Evolutionary conservation across 2,888 invertebrate species (phyloP), one percentile per base, ranked within the genome.

Genomic region (Branchipolynoe longqiensis): DNA sequence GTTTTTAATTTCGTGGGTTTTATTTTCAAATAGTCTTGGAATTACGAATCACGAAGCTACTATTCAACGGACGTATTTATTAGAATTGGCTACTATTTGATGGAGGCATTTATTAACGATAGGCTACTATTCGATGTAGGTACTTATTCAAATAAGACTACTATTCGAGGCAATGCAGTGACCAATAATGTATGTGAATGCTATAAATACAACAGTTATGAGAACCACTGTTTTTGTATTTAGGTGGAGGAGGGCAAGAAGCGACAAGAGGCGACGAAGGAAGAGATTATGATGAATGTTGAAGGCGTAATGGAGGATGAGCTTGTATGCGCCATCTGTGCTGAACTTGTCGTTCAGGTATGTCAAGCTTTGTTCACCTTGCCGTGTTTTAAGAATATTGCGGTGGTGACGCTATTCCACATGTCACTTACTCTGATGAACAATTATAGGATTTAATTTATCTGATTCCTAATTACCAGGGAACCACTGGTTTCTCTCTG

Each of bases 321-420:
- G 91, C 94, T 97, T 40, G 96, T 96, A 89, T 97, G 97, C 92
- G 95, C 95, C 87, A 96, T 97, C 84, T 97, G 97, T 91, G 95
- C 95, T 33, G 97, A 97, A 92, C 94, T 97, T 14, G 96, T 96
- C 91, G 95, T 97, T 0, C 94, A 95, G 91, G 95, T 93, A 81
- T n/a, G n/a, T n/a, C n/a, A n/a, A n/a, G n/a, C n/a, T n/a, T n/a
- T n/a, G n/a, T n/a, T n/a, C n/a, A n/a, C n/a, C n/a, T n/a, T n/a
- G n/a, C n/a, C n/a, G n/a, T n/a, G n/a, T n/a, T n/a, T n/a, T n/a
- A n/a, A n/a, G n/a, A n/a, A n/a, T n/a, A n/a, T n/a, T n/a, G n/a
- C n/a, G n/a, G n/a, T n/a, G n/a, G n/a, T n/a, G n/a, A n/a, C n/a
- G n/a, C n/a, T n/a, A n/a, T n/a, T n/a, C n/a, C n/a, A n/a, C n/a